Percentiles rank a stretch among this genome's conserved stretches.
These are phyloP conservation scores for Coregonus clupeaformis DNA, from an alignment of 2,113 vertebrate species.

Conservation along the genomic window DNA sequence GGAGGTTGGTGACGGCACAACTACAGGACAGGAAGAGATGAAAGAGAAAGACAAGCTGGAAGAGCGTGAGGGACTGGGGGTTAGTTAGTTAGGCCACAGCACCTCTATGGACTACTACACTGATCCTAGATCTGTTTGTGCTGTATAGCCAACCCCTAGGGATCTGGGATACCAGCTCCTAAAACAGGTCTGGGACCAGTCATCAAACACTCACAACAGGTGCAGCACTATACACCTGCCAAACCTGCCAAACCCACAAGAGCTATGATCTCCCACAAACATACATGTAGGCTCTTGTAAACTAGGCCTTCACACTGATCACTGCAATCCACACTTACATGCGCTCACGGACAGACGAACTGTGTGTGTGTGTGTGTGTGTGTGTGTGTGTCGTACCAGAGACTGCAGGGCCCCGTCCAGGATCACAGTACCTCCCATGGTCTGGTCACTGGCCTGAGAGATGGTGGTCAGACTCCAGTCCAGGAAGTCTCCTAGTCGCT, in stretches of 20 bases:
- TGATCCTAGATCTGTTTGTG: not conserved
- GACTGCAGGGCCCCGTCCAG: constrained; percentile 89
- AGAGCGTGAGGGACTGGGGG: no score
- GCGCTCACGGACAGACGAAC: not conserved
- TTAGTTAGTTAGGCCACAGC: no score
- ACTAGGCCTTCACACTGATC: not conserved
- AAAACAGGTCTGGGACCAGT: no score
- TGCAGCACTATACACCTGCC: constrained; percentile 57
- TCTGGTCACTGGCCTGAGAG: constrained; percentile 76
- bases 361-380: not conserved
- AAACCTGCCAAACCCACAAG: constrained; percentile 56
- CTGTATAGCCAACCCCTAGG: no score
- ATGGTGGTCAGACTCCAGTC: constrained; percentile 87
- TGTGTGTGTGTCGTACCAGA: constrained; percentile 76
- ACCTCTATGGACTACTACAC: no score
- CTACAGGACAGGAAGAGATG: no score
- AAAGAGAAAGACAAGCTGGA: no score
- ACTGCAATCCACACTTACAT: not conserved
- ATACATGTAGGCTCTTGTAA: constrained; percentile 63
- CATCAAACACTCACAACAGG: constrained; percentile 43
- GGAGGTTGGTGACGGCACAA: no score
- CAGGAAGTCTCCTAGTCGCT: constrained; percentile 84
- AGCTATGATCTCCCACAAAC: constrained; percentile 34
- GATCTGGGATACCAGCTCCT: no score
- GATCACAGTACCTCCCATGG: constrained; percentile 76